phyloP scores from a whole-genome alignment of 2,797 vertebrate species.

The Clarias platycephalus region DNA sequence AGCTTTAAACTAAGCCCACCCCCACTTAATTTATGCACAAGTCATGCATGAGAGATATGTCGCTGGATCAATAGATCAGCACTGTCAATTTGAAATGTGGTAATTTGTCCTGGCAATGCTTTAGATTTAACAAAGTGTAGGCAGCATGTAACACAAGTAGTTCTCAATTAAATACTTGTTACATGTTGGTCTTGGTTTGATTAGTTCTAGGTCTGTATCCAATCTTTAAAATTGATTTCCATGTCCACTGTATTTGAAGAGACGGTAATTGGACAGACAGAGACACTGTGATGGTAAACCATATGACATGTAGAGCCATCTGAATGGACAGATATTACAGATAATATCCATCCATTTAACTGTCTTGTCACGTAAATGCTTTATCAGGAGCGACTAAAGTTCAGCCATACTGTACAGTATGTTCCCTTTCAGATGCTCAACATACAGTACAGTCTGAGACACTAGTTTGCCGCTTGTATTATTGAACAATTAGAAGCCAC shows the following conservation, averaged over 20 bases:
- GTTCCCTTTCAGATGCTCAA: slow-evolving; percentile 20
- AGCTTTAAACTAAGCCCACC: not conserved
- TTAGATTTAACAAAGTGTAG: not conserved
- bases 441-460: not conserved
- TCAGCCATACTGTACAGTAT: not conserved
- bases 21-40: not conserved
- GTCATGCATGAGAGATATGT: not conserved
- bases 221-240: slow-evolving; percentile 12
- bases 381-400: slow-evolving; percentile 32
- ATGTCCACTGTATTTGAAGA: slow-evolving; percentile 18
- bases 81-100: not conserved
- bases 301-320: slow-evolving; percentile 29
- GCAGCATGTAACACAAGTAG: not conserved
- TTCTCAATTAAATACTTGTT: slow-evolving; percentile 11
- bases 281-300: slow-evolving; percentile 7
- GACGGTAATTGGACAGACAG: slow-evolving; percentile 24
- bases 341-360: slow-evolving; percentile 22
- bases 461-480: not conserved
- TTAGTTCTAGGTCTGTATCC: slow-evolving; percentile 13
- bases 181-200: not conserved
- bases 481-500: not conserved
- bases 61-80: not conserved
- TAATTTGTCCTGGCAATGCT: not conserved
- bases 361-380: slow-evolving; percentile 32
- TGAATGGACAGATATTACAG: slow-evolving; percentile 31